phyloP scores from a whole-genome alignment of 2,888 invertebrate genomes.

The Rotaria macrura region DNA sequence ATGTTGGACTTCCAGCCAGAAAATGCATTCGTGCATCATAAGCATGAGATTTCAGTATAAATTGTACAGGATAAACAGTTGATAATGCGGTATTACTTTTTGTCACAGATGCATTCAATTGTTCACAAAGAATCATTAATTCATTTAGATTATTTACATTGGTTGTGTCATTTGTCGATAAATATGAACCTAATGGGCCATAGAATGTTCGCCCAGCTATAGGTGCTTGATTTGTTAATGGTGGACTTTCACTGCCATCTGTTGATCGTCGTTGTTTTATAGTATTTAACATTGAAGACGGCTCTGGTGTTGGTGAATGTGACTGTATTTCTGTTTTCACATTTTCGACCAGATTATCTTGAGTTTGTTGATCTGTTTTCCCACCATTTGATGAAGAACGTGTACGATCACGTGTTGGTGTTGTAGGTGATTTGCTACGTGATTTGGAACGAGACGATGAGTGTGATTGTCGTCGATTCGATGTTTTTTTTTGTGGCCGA shows the following conservation, averaged over 20 bases:
- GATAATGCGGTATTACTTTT: neutral
- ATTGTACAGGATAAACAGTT: conserved; percentile 15
- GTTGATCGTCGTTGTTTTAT: neutral
- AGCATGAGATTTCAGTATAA: neutral
- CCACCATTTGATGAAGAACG: neutral
- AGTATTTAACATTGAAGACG: neutral
- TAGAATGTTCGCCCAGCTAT: neutral
- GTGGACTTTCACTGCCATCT: neutral
- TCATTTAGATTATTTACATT: neutral
- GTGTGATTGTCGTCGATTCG: neutral
- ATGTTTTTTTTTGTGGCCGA: neutral
- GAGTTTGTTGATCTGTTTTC: neutral
- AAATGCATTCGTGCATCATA: conserved; percentile 19
- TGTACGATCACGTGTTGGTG: neutral
- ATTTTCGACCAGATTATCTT: neutral
- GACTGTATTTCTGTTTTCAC: neutral
- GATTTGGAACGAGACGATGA: neutral
- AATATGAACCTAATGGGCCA: neutral
- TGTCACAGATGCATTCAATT: neutral
- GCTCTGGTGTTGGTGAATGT: neutral
- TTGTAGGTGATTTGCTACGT: neutral
- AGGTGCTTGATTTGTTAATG: neutral
- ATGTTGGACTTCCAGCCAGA: neutral
- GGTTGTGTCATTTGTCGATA: neutral
- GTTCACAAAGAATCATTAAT: neutral